Percentiles rank a stretch among this genome's conserved stretches.
Conservation (phyloP, 2,113 vertebrate genomes). For the Podarcis cretensis region DNA sequence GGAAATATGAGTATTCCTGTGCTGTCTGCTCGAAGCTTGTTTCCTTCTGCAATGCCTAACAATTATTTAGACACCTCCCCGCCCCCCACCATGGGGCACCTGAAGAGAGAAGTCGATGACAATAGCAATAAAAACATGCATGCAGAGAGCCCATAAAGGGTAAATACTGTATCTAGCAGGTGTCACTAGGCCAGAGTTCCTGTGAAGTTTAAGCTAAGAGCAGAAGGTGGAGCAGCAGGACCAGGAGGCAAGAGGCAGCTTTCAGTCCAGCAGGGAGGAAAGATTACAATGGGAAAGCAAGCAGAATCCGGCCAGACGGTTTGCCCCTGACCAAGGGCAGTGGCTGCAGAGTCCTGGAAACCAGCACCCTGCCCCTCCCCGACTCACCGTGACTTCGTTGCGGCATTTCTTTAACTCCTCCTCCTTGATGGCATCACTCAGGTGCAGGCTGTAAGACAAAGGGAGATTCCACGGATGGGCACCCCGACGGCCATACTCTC, state of each 20-base stretch:
- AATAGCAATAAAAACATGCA: neutral
- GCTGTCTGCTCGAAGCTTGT: neutral
- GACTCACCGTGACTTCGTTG: conserved; percentile 72
- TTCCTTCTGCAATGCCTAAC: neutral
- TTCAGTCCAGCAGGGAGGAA: neutral
- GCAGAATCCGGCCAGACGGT: neutral
- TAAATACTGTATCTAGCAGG: neutral
- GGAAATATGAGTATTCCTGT: neutral
- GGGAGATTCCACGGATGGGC: neutral
- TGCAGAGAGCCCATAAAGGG: neutral
- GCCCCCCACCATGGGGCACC: neutral
- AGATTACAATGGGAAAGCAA: neutral
- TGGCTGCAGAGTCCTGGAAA: neutral
- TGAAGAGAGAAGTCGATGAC: neutral
- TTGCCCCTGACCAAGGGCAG: neutral
- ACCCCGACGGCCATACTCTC: no score
- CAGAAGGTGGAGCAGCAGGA: neutral
- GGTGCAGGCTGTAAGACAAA: conserved; percentile 71
- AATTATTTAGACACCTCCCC: neutral
- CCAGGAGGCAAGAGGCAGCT: neutral
- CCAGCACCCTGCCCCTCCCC: neutral
- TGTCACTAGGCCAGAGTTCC: neutral
- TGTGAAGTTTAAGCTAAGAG: neutral
- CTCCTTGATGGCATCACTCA: conserved; percentile 69
- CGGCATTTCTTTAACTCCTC: conserved; percentile 75